phyloP scores from a whole-genome alignment of 2,888 invertebrate genomes.

The Oxytorus armatus region DNA sequence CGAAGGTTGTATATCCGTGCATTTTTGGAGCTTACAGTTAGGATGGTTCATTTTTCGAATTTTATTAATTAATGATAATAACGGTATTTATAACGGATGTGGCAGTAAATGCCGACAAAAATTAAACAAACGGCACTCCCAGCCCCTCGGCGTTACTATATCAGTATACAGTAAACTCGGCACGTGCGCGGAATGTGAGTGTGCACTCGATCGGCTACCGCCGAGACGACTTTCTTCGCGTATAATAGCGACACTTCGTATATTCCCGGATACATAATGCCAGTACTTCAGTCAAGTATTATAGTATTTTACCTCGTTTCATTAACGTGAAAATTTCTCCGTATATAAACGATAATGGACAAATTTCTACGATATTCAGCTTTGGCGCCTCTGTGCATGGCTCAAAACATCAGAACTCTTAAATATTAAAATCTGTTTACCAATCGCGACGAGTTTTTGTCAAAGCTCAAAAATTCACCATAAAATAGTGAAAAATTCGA shows the following conservation, averaged over 20 bases:
- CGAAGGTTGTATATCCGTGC: neutral
- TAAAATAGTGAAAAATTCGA: no score
- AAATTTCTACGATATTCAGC: no score
- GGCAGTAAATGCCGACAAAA: constrained; percentile 16
- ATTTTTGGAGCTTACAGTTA: no score
- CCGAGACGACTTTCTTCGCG: constrained; percentile 65
- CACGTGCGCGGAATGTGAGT: constrained; percentile 63
- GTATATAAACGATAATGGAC: no score
- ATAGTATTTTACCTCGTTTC: neutral
- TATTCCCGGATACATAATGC: constrained; percentile 48
- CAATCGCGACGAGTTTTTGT: no score
- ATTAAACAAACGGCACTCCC: neutral
- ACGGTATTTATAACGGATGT: neutral
- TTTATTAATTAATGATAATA: neutral
- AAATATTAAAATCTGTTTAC: no score
- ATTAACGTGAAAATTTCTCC: constrained; percentile 5
- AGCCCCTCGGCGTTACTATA: neutral
- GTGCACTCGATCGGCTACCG: constrained; percentile 52
- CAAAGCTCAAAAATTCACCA: no score
- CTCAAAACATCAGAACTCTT: no score
- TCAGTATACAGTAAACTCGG: constrained; percentile 51
- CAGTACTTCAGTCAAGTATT: neutral
- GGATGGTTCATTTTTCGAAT: neutral
- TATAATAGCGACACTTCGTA: constrained; percentile 3
- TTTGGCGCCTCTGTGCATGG: no score